Evolutionary conservation across 2,113 vertebrate species (phyloP).

Genomic region (Mormyrus iriodes): DNA sequence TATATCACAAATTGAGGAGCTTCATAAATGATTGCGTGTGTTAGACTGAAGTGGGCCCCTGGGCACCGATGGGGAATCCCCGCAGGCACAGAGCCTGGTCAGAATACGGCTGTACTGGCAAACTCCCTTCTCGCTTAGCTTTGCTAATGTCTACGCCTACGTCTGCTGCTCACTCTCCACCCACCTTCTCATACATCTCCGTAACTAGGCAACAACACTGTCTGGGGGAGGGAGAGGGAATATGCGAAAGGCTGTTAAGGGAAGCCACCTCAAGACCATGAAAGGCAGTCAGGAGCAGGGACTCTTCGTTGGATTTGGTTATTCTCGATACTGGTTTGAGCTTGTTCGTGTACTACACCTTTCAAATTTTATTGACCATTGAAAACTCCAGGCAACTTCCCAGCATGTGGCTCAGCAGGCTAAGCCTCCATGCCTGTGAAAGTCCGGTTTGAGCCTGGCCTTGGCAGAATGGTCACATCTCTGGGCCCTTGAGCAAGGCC

Average conservation of each 20-base stretch:
- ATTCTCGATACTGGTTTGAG: background rate
- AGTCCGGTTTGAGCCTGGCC: background rate
- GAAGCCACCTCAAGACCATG: background rate
- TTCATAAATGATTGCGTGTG: background rate
- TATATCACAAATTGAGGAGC: background rate
- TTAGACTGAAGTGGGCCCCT: background rate
- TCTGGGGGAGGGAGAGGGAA: background rate
- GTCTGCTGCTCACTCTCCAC: background rate
- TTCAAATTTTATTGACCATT: background rate
- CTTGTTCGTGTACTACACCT: background rate
- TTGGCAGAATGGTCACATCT: background rate
- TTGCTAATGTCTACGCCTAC: background rate
- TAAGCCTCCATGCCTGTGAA: background rate
- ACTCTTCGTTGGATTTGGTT: background rate
- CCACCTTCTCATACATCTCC: constrained; percentile 19
- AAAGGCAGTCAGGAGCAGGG: background rate
- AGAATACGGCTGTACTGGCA: background rate
- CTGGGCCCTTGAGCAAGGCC: background rate
- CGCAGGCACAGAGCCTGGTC: background rate
- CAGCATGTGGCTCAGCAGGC: background rate
- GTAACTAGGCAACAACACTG: constrained; percentile 41
- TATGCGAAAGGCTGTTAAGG: background rate
- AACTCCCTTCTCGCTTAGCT: background rate
- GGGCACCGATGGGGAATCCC: background rate
- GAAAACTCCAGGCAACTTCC: background rate